A percentile compares a stretch with the other conserved stretches of the same genome.
These are phyloP conservation scores for Trachemys scripta DNA, from an alignment of 2,113 vertebrate genomes.

Conservation along the genomic window DNA sequence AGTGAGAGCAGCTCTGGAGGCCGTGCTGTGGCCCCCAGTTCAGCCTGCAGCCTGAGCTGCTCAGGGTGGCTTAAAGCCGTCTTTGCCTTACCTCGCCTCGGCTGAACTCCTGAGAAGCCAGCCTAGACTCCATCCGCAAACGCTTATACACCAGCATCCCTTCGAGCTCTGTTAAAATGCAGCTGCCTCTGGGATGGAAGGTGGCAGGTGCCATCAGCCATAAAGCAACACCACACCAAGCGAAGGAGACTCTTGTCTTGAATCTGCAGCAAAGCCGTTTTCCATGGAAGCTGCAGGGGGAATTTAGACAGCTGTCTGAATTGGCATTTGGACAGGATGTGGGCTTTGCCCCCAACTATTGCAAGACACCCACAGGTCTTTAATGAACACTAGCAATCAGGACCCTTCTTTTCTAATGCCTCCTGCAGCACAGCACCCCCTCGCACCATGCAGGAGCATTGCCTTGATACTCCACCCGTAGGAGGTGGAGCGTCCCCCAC, in stretches of 20 bases:
- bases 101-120: background rate
- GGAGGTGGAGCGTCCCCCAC: background rate
- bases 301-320: background rate
- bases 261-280: background rate
- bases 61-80: background rate
- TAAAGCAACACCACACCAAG: background rate
- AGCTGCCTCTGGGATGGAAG: background rate
- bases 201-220: background rate
- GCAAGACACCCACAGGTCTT: rapidly evolving
- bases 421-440: background rate
- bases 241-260: background rate
- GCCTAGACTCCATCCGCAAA: background rate
- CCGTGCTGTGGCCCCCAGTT: background rate
- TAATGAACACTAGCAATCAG: rapidly evolving
- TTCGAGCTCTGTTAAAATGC: background rate
- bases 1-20: background rate
- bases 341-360: background rate
- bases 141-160: background rate
- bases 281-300: background rate
- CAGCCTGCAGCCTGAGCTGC: background rate
- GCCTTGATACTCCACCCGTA: background rate
- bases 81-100: background rate
- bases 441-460: background rate
- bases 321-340: background rate
- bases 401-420: background rate